These are phyloP conservation scores for Morphnarchus princeps DNA, from an alignment of 2,113 vertebrate species.

Conservation along the genomic window DNA sequence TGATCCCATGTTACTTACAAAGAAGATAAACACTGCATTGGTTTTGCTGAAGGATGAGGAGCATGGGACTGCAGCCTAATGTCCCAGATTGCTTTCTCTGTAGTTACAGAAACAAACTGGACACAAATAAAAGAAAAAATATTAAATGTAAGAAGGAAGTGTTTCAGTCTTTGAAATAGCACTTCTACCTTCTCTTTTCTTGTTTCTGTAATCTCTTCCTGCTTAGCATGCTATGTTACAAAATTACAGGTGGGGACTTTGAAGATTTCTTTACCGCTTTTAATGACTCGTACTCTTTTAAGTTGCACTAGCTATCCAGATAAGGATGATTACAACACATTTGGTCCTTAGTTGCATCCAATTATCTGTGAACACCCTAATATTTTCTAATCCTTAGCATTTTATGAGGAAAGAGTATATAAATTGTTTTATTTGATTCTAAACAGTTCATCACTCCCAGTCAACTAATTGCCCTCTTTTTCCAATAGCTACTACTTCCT, in stretches of 20 bases:
- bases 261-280: neutral
- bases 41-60: neutral
- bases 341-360: neutral
- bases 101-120: constrained; percentile 16
- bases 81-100: neutral
- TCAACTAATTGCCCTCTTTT: neutral
- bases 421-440: neutral
- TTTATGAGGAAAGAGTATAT: neutral
- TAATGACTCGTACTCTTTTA: neutral
- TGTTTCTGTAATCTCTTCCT: neutral
- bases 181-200: neutral
- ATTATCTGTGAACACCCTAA: neutral
- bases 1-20: neutral
- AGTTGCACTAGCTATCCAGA: neutral
- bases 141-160: neutral
- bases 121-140: neutral
- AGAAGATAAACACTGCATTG: neutral
- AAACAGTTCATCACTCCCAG: neutral
- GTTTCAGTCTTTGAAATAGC: neutral
- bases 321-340: neutral
- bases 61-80: neutral
- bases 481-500: neutral
- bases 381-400: neutral
- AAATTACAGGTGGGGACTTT: neutral
- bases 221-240: neutral